These are phyloP conservation scores for Hestina assimilis DNA, from an alignment of 1,140 invertebrate species.

Conservation along the genomic window DNA sequence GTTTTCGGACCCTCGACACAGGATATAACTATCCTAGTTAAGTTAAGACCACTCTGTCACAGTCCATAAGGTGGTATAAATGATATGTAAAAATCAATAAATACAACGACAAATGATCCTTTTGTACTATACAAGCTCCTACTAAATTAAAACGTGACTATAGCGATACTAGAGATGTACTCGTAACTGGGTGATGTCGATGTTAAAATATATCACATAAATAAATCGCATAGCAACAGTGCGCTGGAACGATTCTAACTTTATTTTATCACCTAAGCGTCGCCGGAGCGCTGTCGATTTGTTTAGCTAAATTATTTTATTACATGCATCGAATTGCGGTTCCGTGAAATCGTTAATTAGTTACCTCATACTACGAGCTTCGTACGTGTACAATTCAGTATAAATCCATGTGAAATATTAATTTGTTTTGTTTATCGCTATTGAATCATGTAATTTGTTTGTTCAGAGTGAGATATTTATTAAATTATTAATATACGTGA, in stretches of 20 bases:
- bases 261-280: constrained; percentile 29
- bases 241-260: constrained; percentile 28
- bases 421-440: constrained; percentile 18
- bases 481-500: too few species aligned
- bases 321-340: constrained; percentile 27
- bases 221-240: constrained; percentile 60
- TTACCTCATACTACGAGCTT: constrained; percentile 11
- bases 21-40: too few species aligned
- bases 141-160: background rate
- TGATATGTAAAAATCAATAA: too few species aligned
- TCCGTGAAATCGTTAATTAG: constrained; percentile 28
- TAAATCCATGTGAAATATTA: constrained; percentile 24
- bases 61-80: too few species aligned
- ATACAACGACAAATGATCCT: too few species aligned
- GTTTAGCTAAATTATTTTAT: constrained; percentile 31
- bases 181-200: constrained; percentile 59
- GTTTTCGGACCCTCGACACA: too few species aligned
- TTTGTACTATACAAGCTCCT: too few species aligned
- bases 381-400: constrained; percentile 5
- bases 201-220: constrained; percentile 63
- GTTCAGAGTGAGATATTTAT: too few species aligned
- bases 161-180: constrained; percentile 56
- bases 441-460: constrained; percentile 6
- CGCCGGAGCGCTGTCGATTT: constrained; percentile 10
- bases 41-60: too few species aligned